phyloP scores from a whole-genome alignment of 2,113 vertebrate genomes.

The Dasypus novemcinctus region DNA sequence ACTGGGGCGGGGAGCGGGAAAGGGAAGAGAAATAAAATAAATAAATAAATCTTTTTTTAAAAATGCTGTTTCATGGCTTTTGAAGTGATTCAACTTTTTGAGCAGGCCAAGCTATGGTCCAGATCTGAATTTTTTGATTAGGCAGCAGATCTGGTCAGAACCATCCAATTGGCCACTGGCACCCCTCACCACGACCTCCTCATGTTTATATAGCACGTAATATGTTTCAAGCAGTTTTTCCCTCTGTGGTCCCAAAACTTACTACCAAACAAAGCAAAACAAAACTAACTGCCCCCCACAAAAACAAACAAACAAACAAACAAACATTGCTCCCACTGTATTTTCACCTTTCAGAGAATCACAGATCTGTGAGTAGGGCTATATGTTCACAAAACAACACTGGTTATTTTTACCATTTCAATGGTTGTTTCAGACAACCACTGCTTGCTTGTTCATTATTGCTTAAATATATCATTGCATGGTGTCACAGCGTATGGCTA shows the following conservation, averaged over 20 bases:
- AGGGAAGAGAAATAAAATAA: no score
- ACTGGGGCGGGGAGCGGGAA: no score
- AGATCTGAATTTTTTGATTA: not conserved
- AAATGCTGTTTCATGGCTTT: not conserved
- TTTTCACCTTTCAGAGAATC: not conserved
- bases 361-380: not conserved
- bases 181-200: not conserved
- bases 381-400: not conserved
- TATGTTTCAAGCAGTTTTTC: no score
- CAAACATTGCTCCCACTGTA: not conserved
- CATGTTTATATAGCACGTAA: not conserved
- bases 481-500: conserved; percentile 42
- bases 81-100: not conserved
- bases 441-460: conserved; percentile 57
- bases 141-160: accelerated
- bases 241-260: not conserved
- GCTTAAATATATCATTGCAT: conserved; percentile 59
- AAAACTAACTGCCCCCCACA: accelerated
- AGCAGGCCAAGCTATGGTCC: not conserved
- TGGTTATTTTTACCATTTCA: not conserved
- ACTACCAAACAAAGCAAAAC: no score
- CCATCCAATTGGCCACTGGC: not conserved
- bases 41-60: no score
- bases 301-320: no score
- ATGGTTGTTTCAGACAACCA: not conserved